These are phyloP conservation scores for chimpanzee (Pan troglodytes) DNA, from an alignment of 2,113 vertebrate genomes.

Conservation along the genomic window NHGRI_mPanTro3-v2.1_pri NC_072398.2:231016501-231017000, in stretches of 20 bases:
- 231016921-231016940: background rate
- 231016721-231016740: constrained; percentile 74
- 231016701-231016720: background rate
- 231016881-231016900: background rate
- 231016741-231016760: constrained; percentile 86
- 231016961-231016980: background rate
- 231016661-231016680: background rate
- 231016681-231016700: background rate
- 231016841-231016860: background rate
- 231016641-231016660: background rate
- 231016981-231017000: too few species aligned
- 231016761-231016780: background rate
- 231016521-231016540: background rate
- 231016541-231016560: background rate
- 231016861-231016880: background rate
- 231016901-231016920: background rate
- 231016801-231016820: background rate
- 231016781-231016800: constrained; percentile 37
- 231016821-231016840: background rate
- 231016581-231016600: constrained; percentile 86
- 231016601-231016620: background rate
- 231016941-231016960: background rate
- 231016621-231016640: background rate
- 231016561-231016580: constrained; percentile 83
- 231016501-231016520: rapidly evolving